Conservation (phyloP, 2,888 invertebrate species). For the Thymelicus acteon region DNA sequence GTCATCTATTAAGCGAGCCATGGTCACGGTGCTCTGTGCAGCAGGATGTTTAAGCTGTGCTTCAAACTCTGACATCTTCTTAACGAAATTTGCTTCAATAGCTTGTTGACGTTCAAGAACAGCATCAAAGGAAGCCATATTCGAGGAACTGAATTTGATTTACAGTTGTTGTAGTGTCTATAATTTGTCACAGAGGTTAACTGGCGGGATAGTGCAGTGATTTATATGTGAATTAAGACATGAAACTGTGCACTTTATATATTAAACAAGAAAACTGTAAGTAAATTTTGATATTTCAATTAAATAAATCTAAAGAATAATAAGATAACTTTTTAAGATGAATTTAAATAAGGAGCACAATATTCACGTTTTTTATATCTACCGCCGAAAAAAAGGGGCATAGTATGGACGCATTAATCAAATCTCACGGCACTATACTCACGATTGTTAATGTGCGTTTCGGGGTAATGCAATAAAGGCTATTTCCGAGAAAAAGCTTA, state of each 20-base stretch:
- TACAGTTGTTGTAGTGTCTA: too few species aligned
- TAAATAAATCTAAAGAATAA: too few species aligned
- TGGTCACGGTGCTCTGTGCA: neutral
- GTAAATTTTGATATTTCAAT: too few species aligned
- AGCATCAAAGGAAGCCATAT: neutral
- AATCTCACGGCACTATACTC: constrained; percentile 17
- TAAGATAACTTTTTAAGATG: too few species aligned
- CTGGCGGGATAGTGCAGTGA: neutral
- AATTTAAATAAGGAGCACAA: too few species aligned
- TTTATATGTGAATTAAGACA: too few species aligned
- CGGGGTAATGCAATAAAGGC: constrained; percentile 9
- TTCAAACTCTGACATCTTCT: neutral
- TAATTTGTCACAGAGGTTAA: neutral
- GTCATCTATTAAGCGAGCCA: too few species aligned
- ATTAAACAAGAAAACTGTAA: too few species aligned
- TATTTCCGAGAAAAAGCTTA: constrained; percentile 41
- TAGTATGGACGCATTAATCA: neutral
- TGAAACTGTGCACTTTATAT: too few species aligned
- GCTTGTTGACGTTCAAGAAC: neutral
- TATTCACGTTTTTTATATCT: too few species aligned
- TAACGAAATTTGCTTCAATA: neutral
- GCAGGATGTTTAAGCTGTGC: neutral
- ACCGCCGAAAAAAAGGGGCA: too few species aligned
- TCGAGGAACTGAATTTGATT: too few species aligned
- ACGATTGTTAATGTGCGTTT: constrained; percentile 15